These are phyloP conservation scores for Phylloscopus trochilus DNA, from an alignment of 2,113 vertebrate species.

Conservation along the genomic window DNA sequence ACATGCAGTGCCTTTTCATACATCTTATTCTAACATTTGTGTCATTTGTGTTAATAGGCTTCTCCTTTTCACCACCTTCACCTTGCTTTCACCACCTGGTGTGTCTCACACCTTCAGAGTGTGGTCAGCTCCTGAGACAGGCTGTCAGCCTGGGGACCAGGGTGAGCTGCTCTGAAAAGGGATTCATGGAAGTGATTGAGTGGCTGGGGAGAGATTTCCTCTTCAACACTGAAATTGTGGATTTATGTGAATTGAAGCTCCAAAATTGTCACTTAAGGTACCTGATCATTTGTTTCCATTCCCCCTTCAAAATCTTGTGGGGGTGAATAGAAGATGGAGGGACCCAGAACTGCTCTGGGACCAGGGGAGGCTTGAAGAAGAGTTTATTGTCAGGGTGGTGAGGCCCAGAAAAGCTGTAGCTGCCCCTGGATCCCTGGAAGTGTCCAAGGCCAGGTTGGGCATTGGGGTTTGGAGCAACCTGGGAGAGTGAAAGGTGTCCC, in stretches of 20 bases:
- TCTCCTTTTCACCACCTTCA: neutral
- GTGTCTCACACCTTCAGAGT: neutral
- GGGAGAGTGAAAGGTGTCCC: neutral
- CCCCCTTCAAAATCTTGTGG: neutral
- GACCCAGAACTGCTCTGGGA: neutral
- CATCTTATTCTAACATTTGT: neutral
- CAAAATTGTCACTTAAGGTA: neutral
- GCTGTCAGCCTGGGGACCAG: neutral
- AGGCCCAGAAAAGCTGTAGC: neutral
- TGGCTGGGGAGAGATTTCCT: neutral
- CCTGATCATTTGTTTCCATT: neutral
- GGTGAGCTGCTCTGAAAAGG: neutral
- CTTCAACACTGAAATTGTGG: neutral
- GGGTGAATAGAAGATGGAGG: neutral
- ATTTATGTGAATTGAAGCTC: neutral
- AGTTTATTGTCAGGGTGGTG: neutral
- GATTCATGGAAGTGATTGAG: neutral
- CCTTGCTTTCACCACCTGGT: neutral
- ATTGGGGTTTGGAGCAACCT: rapidly evolving
- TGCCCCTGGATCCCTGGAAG: neutral
- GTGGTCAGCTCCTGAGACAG: neutral
- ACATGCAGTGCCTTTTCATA: neutral
- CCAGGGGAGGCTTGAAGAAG: neutral
- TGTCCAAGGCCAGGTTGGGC: neutral
- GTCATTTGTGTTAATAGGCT: neutral